Evolutionary conservation across 2,888 invertebrate species (phyloP).

Genomic region (Pyrgus malvae): DNA sequence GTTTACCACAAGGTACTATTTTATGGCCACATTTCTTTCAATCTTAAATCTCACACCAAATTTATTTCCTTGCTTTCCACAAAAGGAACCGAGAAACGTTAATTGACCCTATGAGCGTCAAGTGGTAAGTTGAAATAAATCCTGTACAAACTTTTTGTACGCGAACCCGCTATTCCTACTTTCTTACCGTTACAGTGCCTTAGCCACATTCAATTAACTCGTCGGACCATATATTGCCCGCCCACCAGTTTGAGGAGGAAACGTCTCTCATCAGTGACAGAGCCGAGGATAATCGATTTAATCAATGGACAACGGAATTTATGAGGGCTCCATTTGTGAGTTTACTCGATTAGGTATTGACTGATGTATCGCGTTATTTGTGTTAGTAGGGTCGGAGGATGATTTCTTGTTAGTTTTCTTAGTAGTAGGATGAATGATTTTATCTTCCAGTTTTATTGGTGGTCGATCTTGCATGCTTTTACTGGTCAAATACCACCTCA

Average conservation of each 20-base stretch:
- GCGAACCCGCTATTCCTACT: slow-evolving; percentile 14
- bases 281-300: slow-evolving; percentile 26
- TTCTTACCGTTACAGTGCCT: slow-evolving; percentile 20
- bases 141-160: slow-evolving; percentile 12
- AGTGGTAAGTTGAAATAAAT: slow-evolving; percentile 15
- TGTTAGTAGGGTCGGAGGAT: slow-evolving; percentile 2
- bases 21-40: no score
- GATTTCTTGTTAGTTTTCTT: slow-evolving; percentile 6
- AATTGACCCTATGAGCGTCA: background rate
- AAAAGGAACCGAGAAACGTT: background rate
- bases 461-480: no score
- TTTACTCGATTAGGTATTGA: slow-evolving; percentile 9
- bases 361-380: slow-evolving; percentile 7
- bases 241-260: slow-evolving; percentile 26
- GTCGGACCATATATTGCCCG: slow-evolving; percentile 32
- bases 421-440: background rate
- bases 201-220: slow-evolving; percentile 33
- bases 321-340: slow-evolving; percentile 17
- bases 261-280: slow-evolving; percentile 29
- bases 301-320: slow-evolving; percentile 22
- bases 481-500: no score
- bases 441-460: background rate
- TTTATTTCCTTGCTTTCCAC: background rate
- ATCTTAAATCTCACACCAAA: no score
- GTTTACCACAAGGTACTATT: no score